Evolutionary conservation across 2,797 vertebrate genomes (phyloP).

Genomic region (Pantherophis vulpinus): DNA sequence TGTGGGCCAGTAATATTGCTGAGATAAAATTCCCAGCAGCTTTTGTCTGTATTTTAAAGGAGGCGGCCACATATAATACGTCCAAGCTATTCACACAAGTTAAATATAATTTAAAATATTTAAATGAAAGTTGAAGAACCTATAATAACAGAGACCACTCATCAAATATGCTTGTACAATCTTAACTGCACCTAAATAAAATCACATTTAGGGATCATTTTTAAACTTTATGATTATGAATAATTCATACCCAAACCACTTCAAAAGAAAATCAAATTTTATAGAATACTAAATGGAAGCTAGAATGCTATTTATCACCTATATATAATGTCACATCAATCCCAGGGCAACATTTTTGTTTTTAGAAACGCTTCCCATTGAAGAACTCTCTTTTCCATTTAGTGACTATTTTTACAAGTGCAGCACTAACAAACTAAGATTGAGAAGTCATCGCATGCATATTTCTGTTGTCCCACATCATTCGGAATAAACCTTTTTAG

Average conservation of each 20-base stretch:
- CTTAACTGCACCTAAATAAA: not conserved
- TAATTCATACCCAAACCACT: not conserved
- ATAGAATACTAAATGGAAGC: conserved; percentile 55
- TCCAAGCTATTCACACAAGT: not conserved
- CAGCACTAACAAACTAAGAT: conserved; percentile 79
- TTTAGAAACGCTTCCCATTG: conserved; percentile 65
- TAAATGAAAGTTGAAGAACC: not conserved
- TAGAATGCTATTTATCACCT: conserved; percentile 56
- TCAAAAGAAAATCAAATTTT: conserved; percentile 43
- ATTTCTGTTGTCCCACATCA: conserved; percentile 98
- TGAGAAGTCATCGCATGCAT: conserved; percentile 91
- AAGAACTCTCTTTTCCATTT: conserved; percentile 67
- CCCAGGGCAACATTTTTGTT: conserved; percentile 63
- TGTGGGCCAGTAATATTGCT: not conserved
- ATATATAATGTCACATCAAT: conserved; percentile 66
- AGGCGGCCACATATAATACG: not conserved
- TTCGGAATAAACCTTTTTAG: conserved; percentile 99
- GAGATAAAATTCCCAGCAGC: not conserved
- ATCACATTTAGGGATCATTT: conserved; percentile 45
- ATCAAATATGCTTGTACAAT: not conserved
- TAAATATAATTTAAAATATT: not conserved
- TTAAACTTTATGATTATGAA: conserved; percentile 35
- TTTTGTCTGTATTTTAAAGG: not conserved
- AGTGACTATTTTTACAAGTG: conserved; percentile 73
- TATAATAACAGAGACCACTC: not conserved